Conservation (phyloP, 2,113 vertebrate genomes). For the Zootoca vivipara region DNA sequence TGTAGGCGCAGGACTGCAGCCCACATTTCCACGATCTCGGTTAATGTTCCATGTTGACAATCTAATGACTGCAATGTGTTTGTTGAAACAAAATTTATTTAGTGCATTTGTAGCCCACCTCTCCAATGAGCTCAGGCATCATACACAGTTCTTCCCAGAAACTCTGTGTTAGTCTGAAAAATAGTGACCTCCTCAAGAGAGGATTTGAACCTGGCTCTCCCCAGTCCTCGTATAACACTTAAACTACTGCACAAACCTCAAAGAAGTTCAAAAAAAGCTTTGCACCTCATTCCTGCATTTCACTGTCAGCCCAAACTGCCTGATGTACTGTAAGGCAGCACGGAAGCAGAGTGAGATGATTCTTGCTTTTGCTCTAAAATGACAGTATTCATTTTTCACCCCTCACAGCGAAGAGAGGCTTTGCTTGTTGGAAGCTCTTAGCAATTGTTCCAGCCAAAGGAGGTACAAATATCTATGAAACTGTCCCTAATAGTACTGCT, state of each 20-base stretch:
- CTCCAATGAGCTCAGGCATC: neutral
- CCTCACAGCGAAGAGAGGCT: neutral
- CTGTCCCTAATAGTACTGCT: neutral
- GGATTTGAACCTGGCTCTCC: neutral
- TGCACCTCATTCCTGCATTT: neutral
- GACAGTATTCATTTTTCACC: neutral
- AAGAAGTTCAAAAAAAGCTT: neutral
- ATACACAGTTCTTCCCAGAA: neutral
- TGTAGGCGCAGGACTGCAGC: neutral
- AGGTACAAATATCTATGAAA: neutral
- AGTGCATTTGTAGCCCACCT: neutral
- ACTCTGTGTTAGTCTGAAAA: neutral
- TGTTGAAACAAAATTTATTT: neutral
- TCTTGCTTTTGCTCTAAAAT: neutral
- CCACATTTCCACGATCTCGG: neutral
- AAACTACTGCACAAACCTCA: neutral
- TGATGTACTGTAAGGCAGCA: neutral
- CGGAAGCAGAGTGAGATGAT: neutral
- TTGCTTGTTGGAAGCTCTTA: neutral
- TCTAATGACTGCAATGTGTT: neutral
- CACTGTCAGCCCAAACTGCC: neutral
- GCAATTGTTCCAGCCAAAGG: constrained; percentile 30
- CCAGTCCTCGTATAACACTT: neutral
- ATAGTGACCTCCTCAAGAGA: neutral
- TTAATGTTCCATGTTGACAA: no score